Base-by-base conservation (phyloP, 2,113 vertebrate genomes). In the Cynocephalus volans region DNA sequence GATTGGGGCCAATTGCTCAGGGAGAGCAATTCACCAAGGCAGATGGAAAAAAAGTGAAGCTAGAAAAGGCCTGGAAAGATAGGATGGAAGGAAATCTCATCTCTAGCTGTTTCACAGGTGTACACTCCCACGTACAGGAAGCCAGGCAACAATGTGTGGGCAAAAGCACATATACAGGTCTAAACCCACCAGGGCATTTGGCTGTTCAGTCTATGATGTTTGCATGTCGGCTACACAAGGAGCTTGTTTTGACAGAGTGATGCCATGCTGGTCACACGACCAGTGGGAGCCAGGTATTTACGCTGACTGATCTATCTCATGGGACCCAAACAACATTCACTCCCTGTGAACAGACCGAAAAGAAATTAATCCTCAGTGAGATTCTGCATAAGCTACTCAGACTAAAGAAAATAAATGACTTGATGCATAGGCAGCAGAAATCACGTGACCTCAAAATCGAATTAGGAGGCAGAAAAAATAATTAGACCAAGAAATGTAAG, bases 241-340 rank as follows among this genome's bases (percentile, higher is more conserved):
- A 18, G 7, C 2, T 3, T 23, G 11, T 9, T 5, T 9, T 3
- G 3, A n/a, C 2, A 65, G 5, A 0, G 2, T 9, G 28, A 67
- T 64, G 19, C 5, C 14, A 19, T 10, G 19, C 0, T 18, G 26
- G 15, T 17, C 36, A 17, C 23, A 6, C 50, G 28, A 41, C 33
- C 28, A 56, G 36, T 0, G 8, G 1, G 3, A 77, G 56, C 19
- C 10, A 50, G n/a, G 14, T 7, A 2, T 45, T 45, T 58, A 70
- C 76, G 36, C 17, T 36, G 17, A 60, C 3, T 24, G 13, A 11
- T 87, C 9, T 24, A 23, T 13, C 12, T 83, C 36, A 58, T 0
- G 0, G 26, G 6, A 69, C 65, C 64, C 8, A 72, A 79, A 82
- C 8, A 17, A 11, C 36, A 86, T 31, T 50, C 26, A 23, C 24